Evolutionary conservation across 2,888 invertebrate species (phyloP).

Genomic region (Leptarthrus brevirostris): DNA sequence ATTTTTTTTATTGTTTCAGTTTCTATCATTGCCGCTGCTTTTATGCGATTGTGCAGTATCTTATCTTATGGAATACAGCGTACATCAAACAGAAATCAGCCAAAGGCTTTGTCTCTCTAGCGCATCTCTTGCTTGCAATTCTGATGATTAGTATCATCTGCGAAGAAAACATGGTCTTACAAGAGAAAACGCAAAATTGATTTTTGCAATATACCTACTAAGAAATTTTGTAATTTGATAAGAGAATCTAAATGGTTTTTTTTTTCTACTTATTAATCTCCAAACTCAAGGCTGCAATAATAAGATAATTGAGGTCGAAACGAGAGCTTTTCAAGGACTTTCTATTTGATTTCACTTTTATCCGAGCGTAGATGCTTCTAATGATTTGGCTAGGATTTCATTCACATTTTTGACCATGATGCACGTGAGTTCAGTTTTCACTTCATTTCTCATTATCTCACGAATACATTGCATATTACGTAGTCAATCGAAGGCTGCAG

Average conservation of each 20-base stretch:
- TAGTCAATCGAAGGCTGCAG: too few relatives aligned
- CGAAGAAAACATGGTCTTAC: neutral
- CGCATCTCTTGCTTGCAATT: neutral
- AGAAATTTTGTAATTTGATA: slow-evolving; percentile 21
- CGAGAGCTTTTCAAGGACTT: slow-evolving; percentile 38
- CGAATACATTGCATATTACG: too few relatives aligned
- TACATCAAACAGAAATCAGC: neutral
- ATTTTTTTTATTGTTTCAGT: slow-evolving; percentile 1
- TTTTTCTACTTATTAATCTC: neutral
- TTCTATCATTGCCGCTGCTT: neutral
- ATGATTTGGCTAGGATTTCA: neutral
- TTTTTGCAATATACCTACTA: slow-evolving; percentile 20
- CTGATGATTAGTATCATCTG: neutral
- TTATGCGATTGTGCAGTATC: slow-evolving; percentile 10
- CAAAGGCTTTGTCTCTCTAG: neutral
- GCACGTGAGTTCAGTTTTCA: neutral
- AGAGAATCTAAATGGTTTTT: neutral
- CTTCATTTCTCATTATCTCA: neutral
- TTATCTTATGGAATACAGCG: neutral
- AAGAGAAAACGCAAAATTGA: slow-evolving; percentile 6
- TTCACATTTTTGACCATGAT: neutral
- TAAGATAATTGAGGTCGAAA: slow-evolving; percentile 22
- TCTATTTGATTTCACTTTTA: slow-evolving; percentile 29
- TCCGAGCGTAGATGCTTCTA: neutral
- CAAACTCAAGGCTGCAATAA: neutral